Percentiles rank a stretch among this genome's conserved stretches.
phyloP scores from a whole-genome alignment of 2,113 vertebrate species.

The Melanotaenia duboulayi region DNA sequence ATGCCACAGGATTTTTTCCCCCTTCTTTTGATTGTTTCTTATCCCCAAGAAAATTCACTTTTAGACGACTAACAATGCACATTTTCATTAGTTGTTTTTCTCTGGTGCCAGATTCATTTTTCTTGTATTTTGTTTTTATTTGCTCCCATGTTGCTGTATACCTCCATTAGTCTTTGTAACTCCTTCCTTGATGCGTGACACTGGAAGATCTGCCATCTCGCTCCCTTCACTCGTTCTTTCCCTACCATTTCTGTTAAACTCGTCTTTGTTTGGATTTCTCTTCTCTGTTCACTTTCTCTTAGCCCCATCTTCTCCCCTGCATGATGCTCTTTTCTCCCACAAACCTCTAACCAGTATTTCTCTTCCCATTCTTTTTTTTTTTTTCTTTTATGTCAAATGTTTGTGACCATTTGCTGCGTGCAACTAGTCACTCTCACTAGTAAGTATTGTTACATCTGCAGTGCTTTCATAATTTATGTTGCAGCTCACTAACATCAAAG shows the following conservation, averaged over 20 bases:
- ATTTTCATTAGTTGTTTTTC: slow-evolving; percentile 39
- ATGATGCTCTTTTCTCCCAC: slow-evolving; percentile 31
- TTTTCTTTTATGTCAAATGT: slow-evolving; percentile 39
- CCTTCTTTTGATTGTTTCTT: not conserved
- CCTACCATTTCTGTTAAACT: slow-evolving; percentile 17
- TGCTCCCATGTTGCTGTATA: slow-evolving; percentile 58
- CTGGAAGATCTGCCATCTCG: slow-evolving; percentile 28
- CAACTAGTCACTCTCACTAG: slow-evolving; percentile 70
- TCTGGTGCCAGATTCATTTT: slow-evolving; percentile 41
- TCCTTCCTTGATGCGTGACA: slow-evolving; percentile 37
- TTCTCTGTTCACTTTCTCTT: slow-evolving; percentile 15
- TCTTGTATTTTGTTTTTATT: slow-evolving; percentile 48
- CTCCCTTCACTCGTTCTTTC: slow-evolving; percentile 23
- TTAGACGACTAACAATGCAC: slow-evolving; percentile 43
- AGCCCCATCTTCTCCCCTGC: slow-evolving; percentile 29
- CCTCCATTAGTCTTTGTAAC: slow-evolving; percentile 61
- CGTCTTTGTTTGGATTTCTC: not conserved
- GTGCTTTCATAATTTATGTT: slow-evolving; percentile 73
- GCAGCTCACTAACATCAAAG: slow-evolving; percentile 72
- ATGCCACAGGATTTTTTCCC: slow-evolving; percentile 12
- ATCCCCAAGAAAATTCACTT: slow-evolving; percentile 26
- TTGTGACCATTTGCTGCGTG: slow-evolving; percentile 63
- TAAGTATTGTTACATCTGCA: slow-evolving; percentile 75
- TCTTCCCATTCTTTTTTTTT: slow-evolving; percentile 33
- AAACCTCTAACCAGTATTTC: slow-evolving; percentile 46